Conservation (phyloP, 2,797 vertebrate genomes). For the Enteromius trimaculatus region DNA sequence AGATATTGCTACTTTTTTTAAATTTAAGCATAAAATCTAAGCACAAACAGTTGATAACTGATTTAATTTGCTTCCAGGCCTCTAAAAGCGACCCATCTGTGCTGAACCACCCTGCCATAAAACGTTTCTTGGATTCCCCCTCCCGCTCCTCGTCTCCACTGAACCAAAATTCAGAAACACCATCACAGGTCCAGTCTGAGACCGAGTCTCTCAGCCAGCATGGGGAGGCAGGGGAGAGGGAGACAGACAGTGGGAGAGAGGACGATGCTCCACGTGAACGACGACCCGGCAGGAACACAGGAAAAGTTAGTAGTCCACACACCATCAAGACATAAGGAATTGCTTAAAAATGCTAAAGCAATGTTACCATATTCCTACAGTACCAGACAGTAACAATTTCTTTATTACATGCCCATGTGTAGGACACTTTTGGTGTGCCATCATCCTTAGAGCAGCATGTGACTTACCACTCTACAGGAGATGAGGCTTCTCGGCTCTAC, state of each 20-base stretch:
- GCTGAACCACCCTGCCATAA: constrained; percentile 96
- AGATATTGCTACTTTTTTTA: too few species aligned
- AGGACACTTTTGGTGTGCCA: constrained; percentile 87
- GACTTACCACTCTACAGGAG: constrained; percentile 81
- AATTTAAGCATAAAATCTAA: neutral
- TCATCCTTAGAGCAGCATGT: constrained; percentile 82
- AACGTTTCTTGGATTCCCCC: constrained; percentile 93
- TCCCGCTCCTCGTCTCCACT: constrained; percentile 95
- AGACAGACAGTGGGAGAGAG: constrained; percentile 79
- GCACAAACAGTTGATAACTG: neutral
- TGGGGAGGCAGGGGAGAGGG: constrained; percentile 88
- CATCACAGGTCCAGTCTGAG: constrained; percentile 91
- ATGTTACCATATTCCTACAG: neutral
- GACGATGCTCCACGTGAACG: constrained; percentile 68
- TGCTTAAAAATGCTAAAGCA: neutral
- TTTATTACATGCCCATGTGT: constrained; percentile 37
- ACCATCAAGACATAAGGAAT: neutral
- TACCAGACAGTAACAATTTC: neutral
- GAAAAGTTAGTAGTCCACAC: constrained; percentile 76
- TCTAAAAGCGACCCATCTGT: constrained; percentile 86
- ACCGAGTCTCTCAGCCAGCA: constrained; percentile 91
- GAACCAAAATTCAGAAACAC: constrained; percentile 94
- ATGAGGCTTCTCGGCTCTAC: constrained; percentile 92
- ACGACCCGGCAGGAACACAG: constrained; percentile 76
- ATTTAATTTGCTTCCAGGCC: constrained; percentile 67